Percentiles rank a stretch among this genome's conserved stretches.
Conservation (phyloP, 2,888 invertebrate species). For the Drosophila antonietae region DNA sequence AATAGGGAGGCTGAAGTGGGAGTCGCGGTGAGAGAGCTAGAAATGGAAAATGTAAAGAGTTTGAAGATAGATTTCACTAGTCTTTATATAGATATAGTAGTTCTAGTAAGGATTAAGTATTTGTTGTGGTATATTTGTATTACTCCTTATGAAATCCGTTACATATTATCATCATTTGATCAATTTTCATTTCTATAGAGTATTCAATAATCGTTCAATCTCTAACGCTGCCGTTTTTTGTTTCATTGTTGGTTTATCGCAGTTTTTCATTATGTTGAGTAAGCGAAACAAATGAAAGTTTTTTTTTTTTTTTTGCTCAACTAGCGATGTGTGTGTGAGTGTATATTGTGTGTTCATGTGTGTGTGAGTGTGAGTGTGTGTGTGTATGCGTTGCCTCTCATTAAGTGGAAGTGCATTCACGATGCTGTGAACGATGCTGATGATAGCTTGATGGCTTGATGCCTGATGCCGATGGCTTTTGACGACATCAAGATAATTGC, state of each 20-base stretch:
- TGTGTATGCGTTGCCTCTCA: slow-evolving; percentile 41
- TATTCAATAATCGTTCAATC: not conserved
- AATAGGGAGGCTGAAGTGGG: not conserved
- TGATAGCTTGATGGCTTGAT: slow-evolving; percentile 55
- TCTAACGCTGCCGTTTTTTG: slow-evolving; percentile 6
- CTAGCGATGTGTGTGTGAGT: slow-evolving; percentile 35
- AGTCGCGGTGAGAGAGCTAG: too few species aligned
- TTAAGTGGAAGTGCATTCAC: slow-evolving; percentile 77
- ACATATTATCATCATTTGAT: not conserved
- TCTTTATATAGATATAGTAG: too few species aligned
- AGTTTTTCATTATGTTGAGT: slow-evolving; percentile 76
- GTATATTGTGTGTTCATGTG: slow-evolving; percentile 4
- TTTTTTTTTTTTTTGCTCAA: slow-evolving; percentile 46
- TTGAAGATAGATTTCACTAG: not conserved
- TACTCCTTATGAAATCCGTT: too few species aligned
- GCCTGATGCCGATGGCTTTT: slow-evolving; percentile 60
- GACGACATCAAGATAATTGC: slow-evolving; percentile 75
- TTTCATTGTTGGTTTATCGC: slow-evolving; percentile 13
- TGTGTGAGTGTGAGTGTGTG: slow-evolving; percentile 11
- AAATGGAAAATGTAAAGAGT: not conserved
- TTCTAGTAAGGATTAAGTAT: not conserved
- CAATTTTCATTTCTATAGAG: not conserved
- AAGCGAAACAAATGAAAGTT: slow-evolving; percentile 73
- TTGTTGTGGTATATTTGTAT: not conserved
- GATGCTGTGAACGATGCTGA: slow-evolving; percentile 35